These are phyloP conservation scores for Pelochelys cantorii DNA, from an alignment of 2,797 vertebrate species.

Conservation along the genomic window DNA sequence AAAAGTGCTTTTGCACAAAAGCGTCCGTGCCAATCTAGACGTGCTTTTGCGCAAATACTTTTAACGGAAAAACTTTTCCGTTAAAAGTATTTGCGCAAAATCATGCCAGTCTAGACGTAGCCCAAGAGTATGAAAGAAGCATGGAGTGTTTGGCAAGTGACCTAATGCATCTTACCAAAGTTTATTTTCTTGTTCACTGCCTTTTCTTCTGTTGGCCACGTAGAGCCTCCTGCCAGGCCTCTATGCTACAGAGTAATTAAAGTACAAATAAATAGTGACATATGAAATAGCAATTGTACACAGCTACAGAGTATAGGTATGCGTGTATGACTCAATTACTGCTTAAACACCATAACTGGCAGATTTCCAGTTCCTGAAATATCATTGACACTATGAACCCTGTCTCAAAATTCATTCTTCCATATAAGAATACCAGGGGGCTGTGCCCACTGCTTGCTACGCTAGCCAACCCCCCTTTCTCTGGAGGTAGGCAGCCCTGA, in stretches of 20 bases:
- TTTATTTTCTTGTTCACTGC: conserved; percentile 31
- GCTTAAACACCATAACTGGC: not conserved
- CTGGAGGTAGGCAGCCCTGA: too few species aligned
- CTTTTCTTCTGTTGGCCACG: conserved; percentile 43
- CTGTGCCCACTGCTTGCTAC: too few species aligned
- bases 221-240: conserved; percentile 33
- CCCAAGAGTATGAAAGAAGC: conserved; percentile 45
- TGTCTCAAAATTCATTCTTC: not conserved
- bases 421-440: not conserved
- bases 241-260: conserved; percentile 64
- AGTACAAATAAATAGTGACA: not conserved
- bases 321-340: not conserved
- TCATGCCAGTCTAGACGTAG: too few species aligned
- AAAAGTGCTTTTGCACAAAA: too few species aligned
- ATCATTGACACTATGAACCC: not conserved
- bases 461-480: too few species aligned
- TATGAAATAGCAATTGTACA: rapidly evolving
- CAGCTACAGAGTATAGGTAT: not conserved
- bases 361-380: not conserved
- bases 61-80: too few species aligned
- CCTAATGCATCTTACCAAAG: conserved; percentile 52
- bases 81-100: too few species aligned
- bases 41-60: too few species aligned
- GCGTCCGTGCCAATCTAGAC: too few species aligned
- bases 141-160: conserved; percentile 45